A percentile compares a stretch with the other conserved stretches of the same genome.
Evolutionary conservation across 2,888 invertebrate genomes (phyloP).

Genomic region (Cordilura impudica): DNA sequence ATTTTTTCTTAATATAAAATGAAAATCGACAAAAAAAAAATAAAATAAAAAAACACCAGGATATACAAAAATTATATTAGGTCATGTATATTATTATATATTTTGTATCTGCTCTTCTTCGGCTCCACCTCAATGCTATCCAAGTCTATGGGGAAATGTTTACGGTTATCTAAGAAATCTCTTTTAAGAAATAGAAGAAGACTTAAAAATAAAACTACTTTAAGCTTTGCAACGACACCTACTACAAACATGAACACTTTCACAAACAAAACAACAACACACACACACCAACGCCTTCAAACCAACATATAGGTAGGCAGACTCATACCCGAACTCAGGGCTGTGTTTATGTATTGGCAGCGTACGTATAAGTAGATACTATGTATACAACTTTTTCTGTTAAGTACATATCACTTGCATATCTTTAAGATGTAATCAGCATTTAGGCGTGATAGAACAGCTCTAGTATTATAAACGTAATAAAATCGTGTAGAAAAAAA

Average conservation of each 20-base stretch:
- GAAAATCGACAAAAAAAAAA: background rate
- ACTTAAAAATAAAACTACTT: conserved; percentile 16
- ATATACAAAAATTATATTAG: conserved; percentile 52
- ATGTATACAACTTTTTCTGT: conserved; percentile 19
- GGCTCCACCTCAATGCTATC: background rate
- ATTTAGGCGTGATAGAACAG: conserved; percentile 62
- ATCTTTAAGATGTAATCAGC: conserved; percentile 63
- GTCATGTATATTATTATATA: conserved; percentile 18
- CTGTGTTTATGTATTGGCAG: background rate
- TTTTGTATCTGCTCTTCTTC: background rate
- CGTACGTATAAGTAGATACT: background rate
- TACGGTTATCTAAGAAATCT: conserved; percentile 56
- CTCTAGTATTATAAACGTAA: conserved; percentile 57
- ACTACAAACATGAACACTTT: conserved; percentile 3
- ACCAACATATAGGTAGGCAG: background rate
- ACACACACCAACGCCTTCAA: background rate
- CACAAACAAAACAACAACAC: background rate
- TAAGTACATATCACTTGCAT: conserved; percentile 60
- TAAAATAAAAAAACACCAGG: conserved; percentile 2
- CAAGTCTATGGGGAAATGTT: conserved; percentile 39
- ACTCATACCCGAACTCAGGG: no score
- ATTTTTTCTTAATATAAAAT: conserved; percentile 3
- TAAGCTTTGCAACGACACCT: conserved; percentile 47
- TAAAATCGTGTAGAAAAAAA: conserved; percentile 7
- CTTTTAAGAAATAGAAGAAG: conserved; percentile 9